Evolutionary conservation across 2,888 invertebrate species (phyloP).

Genomic region (Oxycera nigricornis): DNA sequence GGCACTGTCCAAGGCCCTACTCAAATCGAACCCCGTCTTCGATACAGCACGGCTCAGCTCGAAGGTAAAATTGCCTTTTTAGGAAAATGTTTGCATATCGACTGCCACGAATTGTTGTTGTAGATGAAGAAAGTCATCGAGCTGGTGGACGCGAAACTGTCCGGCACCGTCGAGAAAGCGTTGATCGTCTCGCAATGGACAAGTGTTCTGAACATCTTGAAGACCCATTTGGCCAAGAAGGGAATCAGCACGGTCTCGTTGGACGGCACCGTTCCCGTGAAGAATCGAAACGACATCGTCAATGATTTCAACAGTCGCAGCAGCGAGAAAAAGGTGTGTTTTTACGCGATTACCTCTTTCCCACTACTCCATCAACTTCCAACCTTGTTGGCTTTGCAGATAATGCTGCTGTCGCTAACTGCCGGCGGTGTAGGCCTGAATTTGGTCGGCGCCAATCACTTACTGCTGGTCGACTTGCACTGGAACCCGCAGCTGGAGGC

Average conservation of each 20-base stretch:
- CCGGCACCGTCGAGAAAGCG: constrained; percentile 70
- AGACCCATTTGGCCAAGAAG: constrained; percentile 66
- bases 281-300: constrained; percentile 74
- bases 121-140: constrained; percentile 68
- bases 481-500: constrained; percentile 97
- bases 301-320: constrained; percentile 72
- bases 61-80: too few relatives aligned
- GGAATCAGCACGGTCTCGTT: constrained; percentile 70
- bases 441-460: constrained; percentile 89
- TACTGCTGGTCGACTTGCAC: constrained; percentile 89
- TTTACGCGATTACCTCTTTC: not conserved
- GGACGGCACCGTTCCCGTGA: constrained; percentile 77
- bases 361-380: not conserved
- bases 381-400: constrained; percentile 56
- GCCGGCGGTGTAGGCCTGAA: constrained; percentile 97
- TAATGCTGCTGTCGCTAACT: constrained; percentile 84
- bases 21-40: constrained; percentile 77
- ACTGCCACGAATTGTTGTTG: constrained; percentile 41
- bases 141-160: constrained; percentile 65
- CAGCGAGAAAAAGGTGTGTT: constrained; percentile 65
- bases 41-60: constrained; percentile 67
- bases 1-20: constrained; percentile 70
- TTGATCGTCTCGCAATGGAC: constrained; percentile 96
- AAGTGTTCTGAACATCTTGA: constrained; percentile 76
- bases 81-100: too few relatives aligned